Evolutionary conservation across 2,888 invertebrate genomes (phyloP).

Genomic region (Phengaris arion): DNA sequence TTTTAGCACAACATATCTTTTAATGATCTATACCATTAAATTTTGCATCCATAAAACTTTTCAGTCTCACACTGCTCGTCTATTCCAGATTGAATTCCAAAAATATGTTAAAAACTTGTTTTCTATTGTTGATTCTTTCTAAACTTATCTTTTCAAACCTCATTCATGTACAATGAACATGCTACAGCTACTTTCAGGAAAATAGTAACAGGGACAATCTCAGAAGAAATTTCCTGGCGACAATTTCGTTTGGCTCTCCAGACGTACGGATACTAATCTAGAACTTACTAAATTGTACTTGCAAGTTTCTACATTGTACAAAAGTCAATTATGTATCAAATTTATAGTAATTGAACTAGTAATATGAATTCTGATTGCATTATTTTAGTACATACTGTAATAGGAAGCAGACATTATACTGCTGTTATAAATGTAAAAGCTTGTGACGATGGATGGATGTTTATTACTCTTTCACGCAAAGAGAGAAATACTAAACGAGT

Average conservation of each 20-base stretch:
- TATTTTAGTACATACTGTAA: neutral
- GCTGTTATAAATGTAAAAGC: too few species aligned
- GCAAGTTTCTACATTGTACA: constrained; percentile 2
- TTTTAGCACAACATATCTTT: too few species aligned
- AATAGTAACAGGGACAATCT: constrained; percentile 15
- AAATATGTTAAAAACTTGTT: neutral
- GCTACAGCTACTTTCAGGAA: neutral
- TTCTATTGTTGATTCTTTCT: neutral
- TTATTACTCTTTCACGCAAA: too few species aligned
- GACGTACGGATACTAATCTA: constrained; percentile 6
- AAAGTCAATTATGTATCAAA: neutral
- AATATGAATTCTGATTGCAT: neutral
- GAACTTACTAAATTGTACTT: constrained; percentile 7
- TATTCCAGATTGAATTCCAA: neutral
- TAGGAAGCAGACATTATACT: neutral
- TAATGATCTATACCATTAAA: too few species aligned
- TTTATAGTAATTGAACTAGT: constrained; percentile 4
- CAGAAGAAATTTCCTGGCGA: constrained; percentile 12
- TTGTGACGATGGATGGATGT: too few species aligned
- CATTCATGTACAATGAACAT: neutral
- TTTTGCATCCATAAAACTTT: too few species aligned
- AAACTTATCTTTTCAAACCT: constrained; percentile 11
- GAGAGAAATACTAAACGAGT: too few species aligned
- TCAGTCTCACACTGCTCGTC: too few species aligned
- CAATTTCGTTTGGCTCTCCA: constrained; percentile 18